Base-by-base conservation (phyloP, 2,888 invertebrate species). In the Argyresthia goedartella region DNA sequence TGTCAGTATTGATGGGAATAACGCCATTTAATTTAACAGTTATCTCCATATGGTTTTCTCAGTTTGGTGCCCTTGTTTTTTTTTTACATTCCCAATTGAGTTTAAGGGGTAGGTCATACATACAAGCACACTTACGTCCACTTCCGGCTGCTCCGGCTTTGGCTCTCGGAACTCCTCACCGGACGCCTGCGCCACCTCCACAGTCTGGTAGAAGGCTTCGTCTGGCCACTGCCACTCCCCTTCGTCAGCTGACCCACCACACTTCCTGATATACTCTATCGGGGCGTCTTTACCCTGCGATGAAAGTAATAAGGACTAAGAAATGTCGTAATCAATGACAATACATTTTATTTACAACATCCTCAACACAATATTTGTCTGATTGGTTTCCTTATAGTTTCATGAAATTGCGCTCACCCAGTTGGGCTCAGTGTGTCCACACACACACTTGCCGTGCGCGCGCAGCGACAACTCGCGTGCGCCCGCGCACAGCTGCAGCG, bases 191-290 rank as follows among this genome's bases (percentile, higher is more conserved):
- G 25, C 25, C 25, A 25, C 25, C 25, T 25, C 25, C 25, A 25
- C 25, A 2, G 25, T 25, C 68, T 46, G n/a, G 8, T 44, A 9
- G 44, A 44, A 10, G 15, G 68, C 62, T 10, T 69, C 70, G 0
- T 72, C 67, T 0, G 75, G 76, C 81, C 81, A 82, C 8, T 49
- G 52, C 81, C 81, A 82, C 4, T 49, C 9, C 0, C 56, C 50
- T 0, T 54, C 59, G 0, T 44, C 13, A 7, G 58, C 55, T 7
- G 6, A 4, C 25, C 25, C 25, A 6, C 25, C 25, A 6, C 57
- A 52, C 52, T 65, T 70, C 4, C 56, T 57, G 4, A 82, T 36
- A 52, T 70, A 80, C 41, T 66, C 51, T 0, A 69, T 73, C 0
- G 73, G 62, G 36, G 69, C 66, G 1, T 71, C 68, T 14, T 59